These are phyloP conservation scores for Momotus momota DNA, from an alignment of 2,797 vertebrate genomes.

Conservation along the genomic window DNA sequence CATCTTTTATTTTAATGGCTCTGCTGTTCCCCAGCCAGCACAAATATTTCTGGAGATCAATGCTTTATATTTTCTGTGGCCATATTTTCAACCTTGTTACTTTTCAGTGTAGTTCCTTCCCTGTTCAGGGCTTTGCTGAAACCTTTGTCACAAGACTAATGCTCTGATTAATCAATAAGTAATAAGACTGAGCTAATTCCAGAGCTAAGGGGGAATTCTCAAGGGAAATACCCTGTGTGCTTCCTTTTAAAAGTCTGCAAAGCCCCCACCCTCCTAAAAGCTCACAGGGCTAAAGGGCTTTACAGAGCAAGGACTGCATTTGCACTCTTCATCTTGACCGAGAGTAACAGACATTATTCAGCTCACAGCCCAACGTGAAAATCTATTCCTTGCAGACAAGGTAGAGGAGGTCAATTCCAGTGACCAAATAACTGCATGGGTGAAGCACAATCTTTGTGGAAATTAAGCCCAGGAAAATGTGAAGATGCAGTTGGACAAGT, in stretches of 20 bases:
- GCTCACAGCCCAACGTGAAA: not conserved
- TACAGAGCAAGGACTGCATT: not conserved
- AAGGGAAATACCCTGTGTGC: not conserved
- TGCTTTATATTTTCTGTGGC: not conserved
- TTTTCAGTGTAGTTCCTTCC: not conserved
- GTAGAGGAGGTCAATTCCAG: not conserved
- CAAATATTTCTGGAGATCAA: not conserved
- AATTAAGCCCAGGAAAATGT: not conserved
- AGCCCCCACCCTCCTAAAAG: not conserved
- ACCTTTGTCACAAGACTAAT: not conserved
- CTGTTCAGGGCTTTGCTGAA: not conserved
- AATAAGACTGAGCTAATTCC: not conserved
- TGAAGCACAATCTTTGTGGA: not conserved
- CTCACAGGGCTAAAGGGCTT: not conserved
- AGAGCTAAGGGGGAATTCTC: not conserved
- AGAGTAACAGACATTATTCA: accelerated
- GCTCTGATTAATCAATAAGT: not conserved
- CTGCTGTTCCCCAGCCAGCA: not conserved
- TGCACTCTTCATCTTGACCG: not conserved
- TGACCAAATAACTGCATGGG: not conserved
- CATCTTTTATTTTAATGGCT: not conserved
- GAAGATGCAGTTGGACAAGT: not conserved
- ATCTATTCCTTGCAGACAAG: not conserved
- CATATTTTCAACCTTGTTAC: slow-evolving; percentile 14
- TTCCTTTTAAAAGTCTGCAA: not conserved